Evolutionary conservation across 2,888 invertebrate species (phyloP).

Genomic region (Polymixis lichenea): DNA sequence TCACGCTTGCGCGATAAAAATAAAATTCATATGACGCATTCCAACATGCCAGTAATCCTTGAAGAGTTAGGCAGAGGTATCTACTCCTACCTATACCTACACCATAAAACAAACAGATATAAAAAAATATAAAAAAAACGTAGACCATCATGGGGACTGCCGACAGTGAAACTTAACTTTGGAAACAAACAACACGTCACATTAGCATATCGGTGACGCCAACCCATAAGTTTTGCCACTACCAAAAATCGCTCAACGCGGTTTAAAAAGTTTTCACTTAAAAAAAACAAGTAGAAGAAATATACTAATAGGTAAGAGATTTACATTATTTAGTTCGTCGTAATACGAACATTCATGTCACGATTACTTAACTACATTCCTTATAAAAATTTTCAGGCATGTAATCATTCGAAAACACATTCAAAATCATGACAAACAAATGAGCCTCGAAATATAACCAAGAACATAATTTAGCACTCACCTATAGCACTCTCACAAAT

Average conservation of each 20-base stretch:
- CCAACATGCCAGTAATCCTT: not conserved
- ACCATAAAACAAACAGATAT: not conserved
- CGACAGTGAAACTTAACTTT: too few species aligned
- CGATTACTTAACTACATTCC: not conserved
- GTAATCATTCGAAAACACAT: not conserved
- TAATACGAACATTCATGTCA: not conserved
- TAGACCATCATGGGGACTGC: too few species aligned
- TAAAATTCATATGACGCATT: not conserved
- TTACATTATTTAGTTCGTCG: not conserved
- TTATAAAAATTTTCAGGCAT: not conserved
- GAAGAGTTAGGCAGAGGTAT: not conserved
- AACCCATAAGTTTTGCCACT: too few species aligned
- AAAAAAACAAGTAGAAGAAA: not conserved
- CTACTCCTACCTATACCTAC: too few species aligned
- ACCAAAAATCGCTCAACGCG: too few species aligned
- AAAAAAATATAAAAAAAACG: not conserved
- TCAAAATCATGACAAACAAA: not conserved
- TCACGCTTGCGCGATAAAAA: not conserved
- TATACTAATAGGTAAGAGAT: not conserved
- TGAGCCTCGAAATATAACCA: not conserved
- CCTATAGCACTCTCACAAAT: not conserved
- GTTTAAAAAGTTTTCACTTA: too few species aligned
- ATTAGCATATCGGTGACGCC: too few species aligned
- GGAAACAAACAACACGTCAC: too few species aligned
- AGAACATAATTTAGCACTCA: constrained; percentile 6